Evolutionary conservation across 2,113 vertebrate species (phyloP).

Genomic region (Menura novaehollandiae): DNA sequence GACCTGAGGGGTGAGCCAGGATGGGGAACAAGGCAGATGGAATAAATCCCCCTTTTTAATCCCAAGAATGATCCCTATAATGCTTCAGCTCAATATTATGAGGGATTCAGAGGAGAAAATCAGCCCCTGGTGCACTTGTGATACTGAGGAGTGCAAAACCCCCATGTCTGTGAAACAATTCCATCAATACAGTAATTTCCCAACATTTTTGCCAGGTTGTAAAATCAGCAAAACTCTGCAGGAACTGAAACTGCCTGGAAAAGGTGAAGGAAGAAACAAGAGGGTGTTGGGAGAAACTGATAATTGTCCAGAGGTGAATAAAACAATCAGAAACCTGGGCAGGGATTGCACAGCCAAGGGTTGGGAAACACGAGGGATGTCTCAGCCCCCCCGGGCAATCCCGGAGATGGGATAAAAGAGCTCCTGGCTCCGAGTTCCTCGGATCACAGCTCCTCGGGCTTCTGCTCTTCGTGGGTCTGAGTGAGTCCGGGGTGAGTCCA

Average conservation of each 20-base stretch:
- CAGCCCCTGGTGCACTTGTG: background rate
- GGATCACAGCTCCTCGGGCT: background rate
- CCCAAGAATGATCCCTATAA: background rate
- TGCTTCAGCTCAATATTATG: background rate
- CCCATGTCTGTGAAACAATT: background rate
- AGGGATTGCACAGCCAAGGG: background rate
- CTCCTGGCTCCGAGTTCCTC: background rate
- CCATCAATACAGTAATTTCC: accelerated
- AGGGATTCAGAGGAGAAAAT: background rate
- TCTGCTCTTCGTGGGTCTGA: background rate
- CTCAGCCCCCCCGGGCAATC: background rate
- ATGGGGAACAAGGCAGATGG: background rate
- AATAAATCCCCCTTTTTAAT: background rate
- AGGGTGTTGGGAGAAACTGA: conserved; percentile 14
- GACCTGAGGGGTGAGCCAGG: background rate
- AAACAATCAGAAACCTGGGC: background rate
- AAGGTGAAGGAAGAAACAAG: background rate
- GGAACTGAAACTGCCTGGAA: background rate
- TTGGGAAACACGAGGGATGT: background rate
- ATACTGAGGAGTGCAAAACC: background rate
- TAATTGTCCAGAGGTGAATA: background rate
- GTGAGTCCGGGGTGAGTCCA: conserved; percentile 20
- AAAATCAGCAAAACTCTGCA: background rate
- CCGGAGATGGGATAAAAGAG: background rate
- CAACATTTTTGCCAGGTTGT: background rate